Base-by-base conservation (phyloP, 2,113 vertebrate genomes). In the Parotia lawesii region DNA sequence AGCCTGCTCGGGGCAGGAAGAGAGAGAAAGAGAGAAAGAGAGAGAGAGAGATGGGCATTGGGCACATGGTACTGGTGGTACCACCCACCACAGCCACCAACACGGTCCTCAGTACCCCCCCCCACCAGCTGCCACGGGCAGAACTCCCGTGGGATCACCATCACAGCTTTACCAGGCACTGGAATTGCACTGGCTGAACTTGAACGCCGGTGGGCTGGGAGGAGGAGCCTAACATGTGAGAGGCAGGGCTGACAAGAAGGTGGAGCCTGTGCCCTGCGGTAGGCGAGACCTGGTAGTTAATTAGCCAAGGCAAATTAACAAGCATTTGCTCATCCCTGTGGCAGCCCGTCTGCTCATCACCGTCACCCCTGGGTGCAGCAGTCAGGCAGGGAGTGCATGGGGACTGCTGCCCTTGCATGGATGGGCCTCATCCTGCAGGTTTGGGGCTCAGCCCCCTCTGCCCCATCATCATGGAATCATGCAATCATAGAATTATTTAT, bases 1-100 rank as follows among this genome's bases (percentile, higher is more conserved):
- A 85, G 31, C 89, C 90, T 94, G 83, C 53, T 73, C 1, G 5
- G 81, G 85, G 87, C 95, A 93, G 87, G 15, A 94, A 58, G 83
- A 94, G 93, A 96, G 95, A 95, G 88, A 92, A 25, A 6, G 1
- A 62, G 6, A 50, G 4, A 74, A 3, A 40, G 12, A 25, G 4
- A 64, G 35, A 25, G 44, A 60, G 5, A 44, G 44, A 67, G 14
- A 64, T 8, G 9, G 0, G 2, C 7, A 7, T 13, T 1, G 3
- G 35, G 29, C 5, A 6, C 23, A 20, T 0, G 8, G 58, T 37
- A n/a, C 37, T 2, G 1, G 37, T 18, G n/a, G 8, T 44, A 60
- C 16, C 85, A 92, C 48, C 28, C 16, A 37, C 53, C 3, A 12
- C 23, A 53, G 31, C 17, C 53, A 40, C 42, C 10, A 2, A 14